These are phyloP conservation scores for Anhinga anhinga DNA, from an alignment of 2,113 vertebrate genomes.

Conservation along the genomic window DNA sequence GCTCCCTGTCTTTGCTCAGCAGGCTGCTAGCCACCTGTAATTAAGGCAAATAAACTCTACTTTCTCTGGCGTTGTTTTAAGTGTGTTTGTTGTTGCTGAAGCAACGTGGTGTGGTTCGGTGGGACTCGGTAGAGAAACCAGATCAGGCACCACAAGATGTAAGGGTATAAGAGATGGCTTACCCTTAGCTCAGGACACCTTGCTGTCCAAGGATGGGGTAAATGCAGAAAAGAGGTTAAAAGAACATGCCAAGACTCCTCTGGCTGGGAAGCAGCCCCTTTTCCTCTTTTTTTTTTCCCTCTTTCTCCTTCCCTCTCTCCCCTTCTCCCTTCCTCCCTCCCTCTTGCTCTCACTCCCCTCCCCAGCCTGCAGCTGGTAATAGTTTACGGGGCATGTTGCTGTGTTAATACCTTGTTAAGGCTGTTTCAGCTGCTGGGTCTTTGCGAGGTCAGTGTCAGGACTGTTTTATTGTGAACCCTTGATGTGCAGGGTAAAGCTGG, in stretches of 20 bases:
- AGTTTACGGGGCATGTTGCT: slow-evolving; percentile 57
- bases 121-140: background rate
- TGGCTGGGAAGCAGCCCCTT: background rate
- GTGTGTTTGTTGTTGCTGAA: background rate
- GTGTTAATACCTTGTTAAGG: slow-evolving; percentile 81
- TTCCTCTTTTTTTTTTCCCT: background rate
- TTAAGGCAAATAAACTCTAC: background rate
- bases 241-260: background rate
- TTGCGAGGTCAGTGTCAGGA: slow-evolving; percentile 79
- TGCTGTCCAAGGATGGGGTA: background rate
- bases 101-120: background rate
- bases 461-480: slow-evolving; percentile 74
- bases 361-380: slow-evolving; percentile 72
- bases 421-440: slow-evolving; percentile 77
- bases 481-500: slow-evolving; percentile 69
- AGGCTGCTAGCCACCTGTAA: background rate
- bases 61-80: background rate
- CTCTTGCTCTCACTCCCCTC: background rate
- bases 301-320: background rate
- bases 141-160: background rate
- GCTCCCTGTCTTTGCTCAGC: background rate
- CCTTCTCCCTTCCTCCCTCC: background rate
- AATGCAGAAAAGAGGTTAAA: background rate
- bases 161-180: background rate
- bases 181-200: background rate